Conservation (phyloP, 2,888 invertebrate genomes). For the Plusia festucae region DNA sequence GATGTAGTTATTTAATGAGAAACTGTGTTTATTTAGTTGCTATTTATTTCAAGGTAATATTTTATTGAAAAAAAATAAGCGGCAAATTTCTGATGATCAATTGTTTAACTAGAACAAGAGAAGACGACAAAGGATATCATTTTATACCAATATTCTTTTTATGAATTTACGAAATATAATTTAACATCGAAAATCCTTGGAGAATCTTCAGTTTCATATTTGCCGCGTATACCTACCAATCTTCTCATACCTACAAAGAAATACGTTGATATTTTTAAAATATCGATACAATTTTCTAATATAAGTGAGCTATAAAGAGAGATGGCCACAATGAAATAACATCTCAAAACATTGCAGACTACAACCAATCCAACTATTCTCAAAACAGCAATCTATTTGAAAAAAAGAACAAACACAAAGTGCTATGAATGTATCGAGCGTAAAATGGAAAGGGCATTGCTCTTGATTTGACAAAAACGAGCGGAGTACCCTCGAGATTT, state of each 20-base stretch:
- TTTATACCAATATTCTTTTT: too few species aligned
- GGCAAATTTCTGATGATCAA: too few species aligned
- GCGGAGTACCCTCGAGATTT: conserved; percentile 70
- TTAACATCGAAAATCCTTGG: neutral
- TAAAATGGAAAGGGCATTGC: conserved; percentile 56
- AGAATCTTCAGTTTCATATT: neutral
- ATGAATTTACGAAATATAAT: neutral
- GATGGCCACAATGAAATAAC: neutral
- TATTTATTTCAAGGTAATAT: too few species aligned
- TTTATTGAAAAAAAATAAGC: too few species aligned
- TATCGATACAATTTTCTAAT: neutral
- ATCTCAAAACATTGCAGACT: neutral
- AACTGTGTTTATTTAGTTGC: neutral
- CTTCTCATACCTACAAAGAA: neutral
- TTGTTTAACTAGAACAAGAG: too few species aligned
- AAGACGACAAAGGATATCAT: too few species aligned
- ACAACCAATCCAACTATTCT: conserved; percentile 12
- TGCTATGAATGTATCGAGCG: conserved; percentile 58
- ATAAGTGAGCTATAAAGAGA: neutral
- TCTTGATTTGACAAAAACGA: conserved; percentile 77
- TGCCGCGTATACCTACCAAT: neutral
- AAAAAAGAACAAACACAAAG: conserved; percentile 57
- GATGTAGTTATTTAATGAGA: neutral
- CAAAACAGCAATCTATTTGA: conserved; percentile 18
- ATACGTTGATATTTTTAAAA: neutral